These are phyloP conservation scores for Drosophila persimilis DNA, from an alignment of 1,140 invertebrate genomes.

Conservation along the genomic window DNA sequence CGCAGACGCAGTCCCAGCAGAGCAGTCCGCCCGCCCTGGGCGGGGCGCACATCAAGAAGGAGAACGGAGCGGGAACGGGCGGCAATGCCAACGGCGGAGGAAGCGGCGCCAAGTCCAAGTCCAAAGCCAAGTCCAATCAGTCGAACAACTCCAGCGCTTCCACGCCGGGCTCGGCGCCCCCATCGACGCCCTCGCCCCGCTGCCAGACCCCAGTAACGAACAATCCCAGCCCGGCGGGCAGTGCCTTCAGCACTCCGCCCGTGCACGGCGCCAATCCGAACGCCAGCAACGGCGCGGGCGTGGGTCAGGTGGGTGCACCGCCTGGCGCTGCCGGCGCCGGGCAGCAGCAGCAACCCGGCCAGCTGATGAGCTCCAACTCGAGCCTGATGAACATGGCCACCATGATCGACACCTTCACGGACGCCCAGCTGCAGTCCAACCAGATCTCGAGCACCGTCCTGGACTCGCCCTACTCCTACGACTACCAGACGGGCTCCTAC, in stretches of 20 bases:
- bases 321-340: constrained; percentile 1
- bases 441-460: constrained; percentile 91
- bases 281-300: constrained; percentile 26
- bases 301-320: constrained; percentile 8
- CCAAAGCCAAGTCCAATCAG: constrained; percentile 70
- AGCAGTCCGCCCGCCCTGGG: constrained; percentile 69
- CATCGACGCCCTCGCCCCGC: constrained; percentile 79
- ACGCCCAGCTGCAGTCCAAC: constrained; percentile 90
- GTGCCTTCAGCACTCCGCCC: constrained; percentile 78
- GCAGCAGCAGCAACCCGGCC: constrained; percentile 55
- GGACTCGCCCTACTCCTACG: constrained; percentile 89
- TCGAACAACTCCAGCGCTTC: constrained; percentile 72
- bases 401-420: constrained; percentile 89
- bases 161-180: constrained; percentile 83
- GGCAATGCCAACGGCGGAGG: constrained; percentile 26
- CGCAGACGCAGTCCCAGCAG: constrained; percentile 59
- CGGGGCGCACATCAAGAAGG: constrained; percentile 56
- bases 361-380: constrained; percentile 84
- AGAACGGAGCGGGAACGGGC: constrained; percentile 47
- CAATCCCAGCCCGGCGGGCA: constrained; percentile 81
- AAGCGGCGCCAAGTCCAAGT: constrained; percentile 44
- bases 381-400: constrained; percentile 88
- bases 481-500: constrained; percentile 85
- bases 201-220: constrained; percentile 83
- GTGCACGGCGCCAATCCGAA: constrained; percentile 65